phyloP scores from a whole-genome alignment of 2,113 vertebrate species.

The Nyctereutes procyonoides region DNA sequence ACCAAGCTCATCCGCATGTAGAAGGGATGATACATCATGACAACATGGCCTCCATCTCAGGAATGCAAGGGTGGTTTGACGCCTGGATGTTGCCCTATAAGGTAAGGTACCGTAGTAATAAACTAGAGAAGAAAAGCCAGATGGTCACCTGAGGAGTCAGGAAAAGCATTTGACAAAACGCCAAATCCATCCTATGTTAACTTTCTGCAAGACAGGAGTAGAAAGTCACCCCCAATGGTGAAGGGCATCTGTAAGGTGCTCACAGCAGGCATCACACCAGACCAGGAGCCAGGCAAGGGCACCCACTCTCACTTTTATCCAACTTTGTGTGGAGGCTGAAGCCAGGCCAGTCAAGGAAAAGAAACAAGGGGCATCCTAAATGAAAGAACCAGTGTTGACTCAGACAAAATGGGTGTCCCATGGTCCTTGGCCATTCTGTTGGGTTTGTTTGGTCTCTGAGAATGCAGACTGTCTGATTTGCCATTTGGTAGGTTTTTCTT shows the following conservation, averaged over 20 bases:
- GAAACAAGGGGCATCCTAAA: not conserved
- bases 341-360: not conserved
- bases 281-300: not conserved
- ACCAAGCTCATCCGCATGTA: not conserved
- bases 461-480: not conserved
- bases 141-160: not conserved
- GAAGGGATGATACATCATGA: not conserved
- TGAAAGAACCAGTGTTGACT: not conserved
- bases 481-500: too few species aligned
- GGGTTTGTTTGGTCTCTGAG: not conserved
- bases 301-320: not conserved
- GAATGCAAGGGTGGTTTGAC: not conserved
- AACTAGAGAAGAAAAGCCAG: not conserved
- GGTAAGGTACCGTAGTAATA: not conserved
- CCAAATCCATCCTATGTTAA: not conserved
- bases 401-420: not conserved
- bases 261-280: not conserved
- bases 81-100: not conserved
- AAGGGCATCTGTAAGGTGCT: not conserved
- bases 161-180: not conserved
- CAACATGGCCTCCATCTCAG: not conserved
- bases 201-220: not conserved
- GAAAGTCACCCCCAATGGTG: not conserved
- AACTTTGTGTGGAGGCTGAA: accelerated
- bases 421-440: not conserved